Conservation (phyloP, 2,888 invertebrate species). For the Ischnus inquisitorius region DNA sequence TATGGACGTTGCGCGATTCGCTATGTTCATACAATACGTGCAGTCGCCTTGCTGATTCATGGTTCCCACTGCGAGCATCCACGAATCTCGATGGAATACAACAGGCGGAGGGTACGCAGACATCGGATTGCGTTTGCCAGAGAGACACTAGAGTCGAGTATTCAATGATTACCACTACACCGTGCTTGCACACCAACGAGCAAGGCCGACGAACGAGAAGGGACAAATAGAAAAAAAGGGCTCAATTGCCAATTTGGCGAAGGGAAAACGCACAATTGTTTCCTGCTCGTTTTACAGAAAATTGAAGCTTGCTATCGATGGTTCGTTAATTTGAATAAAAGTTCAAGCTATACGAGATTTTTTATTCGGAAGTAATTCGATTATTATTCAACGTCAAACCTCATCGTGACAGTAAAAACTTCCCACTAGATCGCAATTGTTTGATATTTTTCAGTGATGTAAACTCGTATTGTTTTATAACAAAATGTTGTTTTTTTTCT, state of each 20-base stretch:
- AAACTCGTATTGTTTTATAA: too few relatives aligned
- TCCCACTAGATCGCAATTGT: too few relatives aligned
- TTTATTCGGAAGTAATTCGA: neutral
- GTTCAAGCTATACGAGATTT: neutral
- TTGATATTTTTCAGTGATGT: too few relatives aligned
- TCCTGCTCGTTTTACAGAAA: neutral
- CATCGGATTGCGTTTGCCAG: constrained; percentile 41
- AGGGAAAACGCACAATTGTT: constrained; percentile 36
- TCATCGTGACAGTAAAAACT: too few relatives aligned
- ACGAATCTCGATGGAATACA: constrained; percentile 54
- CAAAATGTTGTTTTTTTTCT: too few relatives aligned
- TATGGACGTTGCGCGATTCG: neutral
- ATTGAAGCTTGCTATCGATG: neutral
- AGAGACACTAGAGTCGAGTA: constrained; percentile 66
- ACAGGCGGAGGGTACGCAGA: constrained; percentile 46
- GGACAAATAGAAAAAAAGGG: constrained; percentile 16
- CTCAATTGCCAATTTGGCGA: constrained; percentile 7
- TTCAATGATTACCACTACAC: constrained; percentile 65
- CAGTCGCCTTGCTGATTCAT: constrained; percentile 38
- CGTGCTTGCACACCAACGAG: constrained; percentile 50
- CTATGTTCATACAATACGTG: constrained; percentile 10
- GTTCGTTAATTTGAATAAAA: neutral
- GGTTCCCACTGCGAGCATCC: constrained; percentile 30
- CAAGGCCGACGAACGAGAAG: constrained; percentile 43
- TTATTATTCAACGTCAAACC: too few relatives aligned